These are phyloP conservation scores for Falcunculus frontatus DNA, from an alignment of 2,113 vertebrate genomes.

Conservation along the genomic window DNA sequence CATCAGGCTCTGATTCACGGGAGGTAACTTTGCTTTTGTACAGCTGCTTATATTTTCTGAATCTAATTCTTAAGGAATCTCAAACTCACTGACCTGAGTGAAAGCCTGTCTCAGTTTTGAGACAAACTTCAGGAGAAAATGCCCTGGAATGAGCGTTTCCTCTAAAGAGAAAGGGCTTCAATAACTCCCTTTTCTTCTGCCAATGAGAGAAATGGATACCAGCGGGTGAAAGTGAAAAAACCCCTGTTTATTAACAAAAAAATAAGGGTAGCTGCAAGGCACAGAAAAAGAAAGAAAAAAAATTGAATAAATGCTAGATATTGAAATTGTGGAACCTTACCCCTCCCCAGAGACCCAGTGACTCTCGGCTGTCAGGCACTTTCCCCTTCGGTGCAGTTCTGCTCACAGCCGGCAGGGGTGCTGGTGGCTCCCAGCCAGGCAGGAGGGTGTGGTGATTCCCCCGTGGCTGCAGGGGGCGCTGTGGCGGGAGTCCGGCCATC, in stretches of 20 bases:
- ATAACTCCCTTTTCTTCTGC: neutral
- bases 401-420: neutral
- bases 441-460: no score
- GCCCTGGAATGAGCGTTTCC: neutral
- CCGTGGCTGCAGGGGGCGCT: neutral
- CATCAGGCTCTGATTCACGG: neutral
- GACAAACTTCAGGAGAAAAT: neutral
- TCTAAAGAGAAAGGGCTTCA: neutral
- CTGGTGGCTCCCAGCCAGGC: neutral
- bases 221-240: neutral
- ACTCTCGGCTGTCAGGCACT: no score
- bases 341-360: no score
- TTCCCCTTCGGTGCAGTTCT: no score
- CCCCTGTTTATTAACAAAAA: neutral
- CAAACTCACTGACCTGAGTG: neutral
- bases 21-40: neutral
- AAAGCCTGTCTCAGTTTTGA: neutral
- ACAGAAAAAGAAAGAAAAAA: neutral
- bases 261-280: neutral
- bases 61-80: neutral
- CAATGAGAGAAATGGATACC: neutral
- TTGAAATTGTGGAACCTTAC: neutral
- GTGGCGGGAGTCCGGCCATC: no score
- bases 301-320: neutral
- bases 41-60: neutral